phyloP scores from a whole-genome alignment of 30 jellyfish, hydroid and myxozoan species.

The Haliclystus octoradiatus region DNA sequence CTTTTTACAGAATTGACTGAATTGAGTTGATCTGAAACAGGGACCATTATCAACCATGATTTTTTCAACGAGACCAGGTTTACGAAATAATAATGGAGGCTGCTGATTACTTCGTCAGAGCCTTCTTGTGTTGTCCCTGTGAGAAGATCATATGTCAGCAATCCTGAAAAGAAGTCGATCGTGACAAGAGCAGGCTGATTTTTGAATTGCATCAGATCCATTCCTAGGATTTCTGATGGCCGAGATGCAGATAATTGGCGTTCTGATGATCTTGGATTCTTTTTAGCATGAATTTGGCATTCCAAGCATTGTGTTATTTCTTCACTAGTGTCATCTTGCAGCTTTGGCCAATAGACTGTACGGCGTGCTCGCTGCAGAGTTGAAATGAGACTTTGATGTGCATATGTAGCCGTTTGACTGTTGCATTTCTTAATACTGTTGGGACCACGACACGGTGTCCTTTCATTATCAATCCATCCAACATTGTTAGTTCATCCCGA shows the following conservation, averaged over 20 bases:
- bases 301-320: not conserved
- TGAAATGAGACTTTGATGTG: slow-evolving; percentile 2
- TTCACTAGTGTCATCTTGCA: slow-evolving; percentile 6
- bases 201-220: slow-evolving; percentile 9
- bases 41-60: slow-evolving; percentile 10
- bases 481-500: slow-evolving; percentile 17
- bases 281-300: slow-evolving; percentile 11
- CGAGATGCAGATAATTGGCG: slow-evolving; percentile 3
- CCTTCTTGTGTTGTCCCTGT: not conserved
- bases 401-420: slow-evolving; percentile 9
- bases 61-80: slow-evolving; percentile 4
- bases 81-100: not conserved
- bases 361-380: slow-evolving; percentile 11
- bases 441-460: slow-evolving; percentile 1
- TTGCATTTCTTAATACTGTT: not conserved
- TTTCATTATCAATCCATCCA: not conserved
- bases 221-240: slow-evolving; percentile 2
- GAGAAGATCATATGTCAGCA: not conserved
- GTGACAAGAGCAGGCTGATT: slow-evolving; percentile 13
- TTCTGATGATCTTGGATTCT: slow-evolving; percentile 6
- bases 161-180: slow-evolving; percentile 4
- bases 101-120: not conserved
- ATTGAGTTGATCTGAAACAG: slow-evolving; percentile 1
- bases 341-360: slow-evolving; percentile 15
- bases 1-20: not conserved